A percentile compares a stretch with the other conserved stretches of the same genome.
Evolutionary conservation across 2,888 invertebrate species (phyloP).

Genomic region (Abscondita cerata): DNA sequence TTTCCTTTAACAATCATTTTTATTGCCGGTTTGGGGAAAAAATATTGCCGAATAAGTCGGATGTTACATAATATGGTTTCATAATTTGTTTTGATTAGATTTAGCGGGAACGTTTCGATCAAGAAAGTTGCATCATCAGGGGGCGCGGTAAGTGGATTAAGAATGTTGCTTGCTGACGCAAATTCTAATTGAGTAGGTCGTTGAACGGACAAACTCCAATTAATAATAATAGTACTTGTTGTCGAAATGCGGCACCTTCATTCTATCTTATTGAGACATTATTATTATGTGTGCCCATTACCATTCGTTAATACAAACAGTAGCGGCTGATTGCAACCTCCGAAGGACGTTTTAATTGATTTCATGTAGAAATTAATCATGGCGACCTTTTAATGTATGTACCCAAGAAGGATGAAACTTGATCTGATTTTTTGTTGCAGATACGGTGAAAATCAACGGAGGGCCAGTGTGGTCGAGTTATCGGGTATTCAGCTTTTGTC

Average conservation of each 20-base stretch:
- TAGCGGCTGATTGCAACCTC: background rate
- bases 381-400: background rate
- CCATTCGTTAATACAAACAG: too few relatives aligned
- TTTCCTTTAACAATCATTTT: too few relatives aligned
- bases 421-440: conserved; percentile 58
- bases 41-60: too few relatives aligned
- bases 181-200: conserved; percentile 10
- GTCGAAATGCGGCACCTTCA: background rate
- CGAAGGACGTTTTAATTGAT: background rate
- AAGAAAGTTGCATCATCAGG: background rate
- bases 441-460: conserved; percentile 85
- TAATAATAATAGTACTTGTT: background rate
- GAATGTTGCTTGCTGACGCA: conserved; percentile 6
- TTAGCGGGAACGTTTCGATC: too few relatives aligned
- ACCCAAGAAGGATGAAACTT: background rate
- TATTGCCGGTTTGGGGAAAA: too few relatives aligned
- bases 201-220: background rate
- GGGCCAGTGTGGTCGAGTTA: conserved; percentile 76
- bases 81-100: conserved; percentile 3
- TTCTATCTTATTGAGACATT: background rate
- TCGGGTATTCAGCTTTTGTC: conserved; percentile 82
- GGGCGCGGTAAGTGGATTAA: conserved; percentile 15
- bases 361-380: background rate
- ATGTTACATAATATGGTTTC: background rate
- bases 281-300: too few relatives aligned